Evolutionary conservation across 2,113 vertebrate genomes (phyloP).

Genomic region (Platichthys flesus): DNA sequence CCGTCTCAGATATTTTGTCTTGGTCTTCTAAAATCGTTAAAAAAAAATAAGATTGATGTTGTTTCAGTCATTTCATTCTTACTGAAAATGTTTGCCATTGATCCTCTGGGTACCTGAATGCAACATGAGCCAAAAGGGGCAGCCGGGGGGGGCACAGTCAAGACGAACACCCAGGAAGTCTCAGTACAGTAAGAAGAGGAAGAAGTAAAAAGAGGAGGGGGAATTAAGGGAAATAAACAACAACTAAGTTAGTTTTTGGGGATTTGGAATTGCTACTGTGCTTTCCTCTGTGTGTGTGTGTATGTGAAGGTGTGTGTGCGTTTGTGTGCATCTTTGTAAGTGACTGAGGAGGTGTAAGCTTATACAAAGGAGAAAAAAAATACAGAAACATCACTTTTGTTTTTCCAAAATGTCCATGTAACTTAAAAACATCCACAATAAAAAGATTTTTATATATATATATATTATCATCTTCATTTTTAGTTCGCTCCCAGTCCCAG

Average conservation of each 20-base stretch:
- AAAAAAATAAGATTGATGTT: not conserved
- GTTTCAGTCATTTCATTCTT: too few relatives aligned
- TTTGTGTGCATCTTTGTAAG: constrained; percentile 13
- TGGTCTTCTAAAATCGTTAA: too few relatives aligned
- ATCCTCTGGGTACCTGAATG: constrained; percentile 37
- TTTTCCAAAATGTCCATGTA: constrained; percentile 66
- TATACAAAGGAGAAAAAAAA: constrained; percentile 76
- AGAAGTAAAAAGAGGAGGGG: constrained; percentile 48
- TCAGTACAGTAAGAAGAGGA: constrained; percentile 66
- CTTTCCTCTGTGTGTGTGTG: constrained; percentile 33
- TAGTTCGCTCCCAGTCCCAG: constrained; percentile 21
- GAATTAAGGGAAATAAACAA: constrained; percentile 55
- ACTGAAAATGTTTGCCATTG: not conserved
- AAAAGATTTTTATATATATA: constrained; percentile 70
- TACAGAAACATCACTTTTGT: constrained; percentile 69
- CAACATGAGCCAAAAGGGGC: constrained; percentile 37
- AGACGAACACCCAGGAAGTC: constrained; percentile 72
- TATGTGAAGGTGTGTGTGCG: constrained; percentile 1
- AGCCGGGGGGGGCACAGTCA: constrained; percentile 64
- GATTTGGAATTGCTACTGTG: constrained; percentile 73
- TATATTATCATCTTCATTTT: constrained; percentile 70
- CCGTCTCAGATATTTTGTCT: too few relatives aligned
- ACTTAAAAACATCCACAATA: constrained; percentile 79
- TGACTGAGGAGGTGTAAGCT: constrained; percentile 32
- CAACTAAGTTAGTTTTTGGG: constrained; percentile 53